Evolutionary conservation across 1,140 invertebrate genomes (phyloP).

Genomic region (Sitodiplosis mosellana): DNA sequence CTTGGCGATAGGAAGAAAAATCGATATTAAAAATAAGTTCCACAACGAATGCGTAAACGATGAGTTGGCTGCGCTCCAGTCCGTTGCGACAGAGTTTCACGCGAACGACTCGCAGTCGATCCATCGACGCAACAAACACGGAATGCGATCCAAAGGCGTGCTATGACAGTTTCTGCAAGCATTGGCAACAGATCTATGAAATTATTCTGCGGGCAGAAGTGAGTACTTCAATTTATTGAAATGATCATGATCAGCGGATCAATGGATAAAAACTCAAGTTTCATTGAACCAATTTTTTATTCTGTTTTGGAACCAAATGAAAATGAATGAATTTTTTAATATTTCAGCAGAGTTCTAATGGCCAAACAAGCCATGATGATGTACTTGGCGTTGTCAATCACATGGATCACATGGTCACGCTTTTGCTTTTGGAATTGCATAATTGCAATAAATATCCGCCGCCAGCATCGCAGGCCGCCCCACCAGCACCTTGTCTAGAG

Average conservation of each 20-base stretch:
- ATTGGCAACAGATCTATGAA: conserved; percentile 80
- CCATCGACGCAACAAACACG: conserved; percentile 24
- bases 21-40: not conserved
- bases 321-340: conserved; percentile 5
- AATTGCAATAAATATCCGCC: conserved; percentile 25
- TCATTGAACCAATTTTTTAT: no score
- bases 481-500: conserved; percentile 50
- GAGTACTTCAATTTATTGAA: no score
- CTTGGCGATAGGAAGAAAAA: no score
- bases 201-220: conserved; percentile 57
- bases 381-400: conserved; percentile 80
- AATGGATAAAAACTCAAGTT: no score
- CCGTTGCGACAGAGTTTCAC: conserved; percentile 36
- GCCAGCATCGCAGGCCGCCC: conserved; percentile 23
- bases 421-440: conserved; percentile 66
- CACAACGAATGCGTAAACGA: conserved; percentile 11
- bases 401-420: conserved; percentile 74
- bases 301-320: no score
- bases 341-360: conserved; percentile 18
- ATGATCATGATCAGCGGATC: no score
- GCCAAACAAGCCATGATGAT: conserved; percentile 56
- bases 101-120: conserved; percentile 26
- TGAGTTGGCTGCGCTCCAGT: conserved; percentile 46
- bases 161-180: conserved; percentile 82
- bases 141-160: conserved; percentile 58